Percentiles rank a stretch among this genome's conserved stretches.
Evolutionary conservation across 2,113 vertebrate genomes (phyloP).

Genomic region (Cochlearius cochlearius): DNA sequence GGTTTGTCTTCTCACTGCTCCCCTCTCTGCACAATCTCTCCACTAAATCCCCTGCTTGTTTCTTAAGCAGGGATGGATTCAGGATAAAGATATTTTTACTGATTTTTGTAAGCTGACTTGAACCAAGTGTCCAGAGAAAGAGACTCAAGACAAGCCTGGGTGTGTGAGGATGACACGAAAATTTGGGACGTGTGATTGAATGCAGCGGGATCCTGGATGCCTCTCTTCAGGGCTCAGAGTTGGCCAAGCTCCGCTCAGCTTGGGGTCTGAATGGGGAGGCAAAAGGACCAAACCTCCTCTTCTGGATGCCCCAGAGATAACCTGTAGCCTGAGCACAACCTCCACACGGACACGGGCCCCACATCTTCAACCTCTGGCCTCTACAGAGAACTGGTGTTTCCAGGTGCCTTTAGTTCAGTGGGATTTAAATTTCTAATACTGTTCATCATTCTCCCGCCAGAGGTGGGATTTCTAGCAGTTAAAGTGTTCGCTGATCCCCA

Average conservation of each 20-base stretch:
- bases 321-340: not conserved
- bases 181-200: not conserved
- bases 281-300: not conserved
- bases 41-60: not conserved
- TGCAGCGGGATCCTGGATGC: not conserved
- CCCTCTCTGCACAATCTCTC: not conserved
- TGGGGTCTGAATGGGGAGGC: not conserved
- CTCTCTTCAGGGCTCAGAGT: not conserved
- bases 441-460: not conserved
- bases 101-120: not conserved
- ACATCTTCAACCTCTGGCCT: not conserved
- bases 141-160: not conserved
- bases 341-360: accelerated
- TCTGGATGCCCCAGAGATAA: not conserved
- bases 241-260: not conserved
- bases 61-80: not conserved
- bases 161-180: not conserved
- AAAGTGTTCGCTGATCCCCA: not conserved
- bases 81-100: not conserved
- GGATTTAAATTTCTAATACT: not conserved
- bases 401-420: not conserved
- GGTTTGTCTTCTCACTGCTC: not conserved
- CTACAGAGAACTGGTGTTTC: not conserved
- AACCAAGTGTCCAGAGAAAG: not conserved
- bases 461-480: not conserved